Evolutionary conservation across 2,113 vertebrate species (phyloP).

Genomic region (Hymenochirus boettgeri): DNA sequence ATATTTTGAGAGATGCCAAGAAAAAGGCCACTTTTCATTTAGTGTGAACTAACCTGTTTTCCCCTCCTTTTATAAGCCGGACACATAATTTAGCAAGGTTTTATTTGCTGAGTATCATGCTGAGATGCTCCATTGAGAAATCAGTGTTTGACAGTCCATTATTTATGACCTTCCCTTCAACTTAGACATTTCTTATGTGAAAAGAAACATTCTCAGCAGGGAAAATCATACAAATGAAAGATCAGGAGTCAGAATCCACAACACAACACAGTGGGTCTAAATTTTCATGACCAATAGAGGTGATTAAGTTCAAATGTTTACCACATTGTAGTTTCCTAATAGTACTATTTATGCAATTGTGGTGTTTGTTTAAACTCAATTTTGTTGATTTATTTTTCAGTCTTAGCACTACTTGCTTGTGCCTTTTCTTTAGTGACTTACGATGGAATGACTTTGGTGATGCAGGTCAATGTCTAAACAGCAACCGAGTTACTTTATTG

Average conservation of each 20-base stretch:
- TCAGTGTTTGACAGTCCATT: constrained; percentile 22
- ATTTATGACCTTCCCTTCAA: constrained; percentile 35
- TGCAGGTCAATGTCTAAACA: too few species aligned
- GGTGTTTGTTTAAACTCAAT: too few species aligned
- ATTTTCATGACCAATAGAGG: constrained; percentile 8
- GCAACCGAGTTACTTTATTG: too few species aligned
- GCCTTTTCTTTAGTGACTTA: too few species aligned
- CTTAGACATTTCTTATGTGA: constrained; percentile 25
- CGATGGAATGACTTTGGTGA: too few species aligned
- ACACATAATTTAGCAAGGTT: constrained; percentile 34
- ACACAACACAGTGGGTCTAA: constrained; percentile 14
- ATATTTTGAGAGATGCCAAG: constrained; percentile 16
- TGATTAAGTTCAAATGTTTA: neutral
- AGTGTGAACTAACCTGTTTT: constrained; percentile 23
- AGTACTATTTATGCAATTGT: neutral
- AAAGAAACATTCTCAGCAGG: constrained; percentile 34
- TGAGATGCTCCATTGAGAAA: constrained; percentile 22
- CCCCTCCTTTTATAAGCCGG: constrained; percentile 13
- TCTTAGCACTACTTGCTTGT: too few species aligned
- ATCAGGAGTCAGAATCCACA: constrained; percentile 8
- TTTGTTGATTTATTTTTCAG: too few species aligned
- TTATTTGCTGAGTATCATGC: constrained; percentile 34
- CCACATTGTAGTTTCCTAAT: neutral
- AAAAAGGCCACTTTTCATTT: constrained; percentile 31
- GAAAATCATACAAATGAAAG: constrained; percentile 33